Evolutionary conservation across 2,797 vertebrate species (phyloP), one percentile per base, ranked within the genome.

Genomic region (Epinephelus awoara): DNA sequence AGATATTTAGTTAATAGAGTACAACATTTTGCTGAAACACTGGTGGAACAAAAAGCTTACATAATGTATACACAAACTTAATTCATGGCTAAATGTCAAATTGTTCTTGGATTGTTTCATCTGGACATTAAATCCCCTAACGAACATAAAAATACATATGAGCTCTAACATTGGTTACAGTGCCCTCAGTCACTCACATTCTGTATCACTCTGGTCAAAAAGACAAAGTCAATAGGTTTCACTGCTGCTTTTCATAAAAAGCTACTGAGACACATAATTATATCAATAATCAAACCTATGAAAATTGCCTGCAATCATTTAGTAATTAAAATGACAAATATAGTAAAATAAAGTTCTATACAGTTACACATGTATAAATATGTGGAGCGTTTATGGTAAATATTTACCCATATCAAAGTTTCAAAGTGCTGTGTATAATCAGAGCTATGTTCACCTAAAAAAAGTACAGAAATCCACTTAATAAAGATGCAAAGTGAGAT

Each of bases 221-320:
- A 56, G 19, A 73, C 40, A 67, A 80, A 52, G 44, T 51, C 3
- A n/a, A 62, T 1, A 49, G 1, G 2, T 54, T 49, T 69, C 44
- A 63, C 51, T 50, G 71, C 63, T 77, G 66, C 49, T 62, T 84
- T 85, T 42, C 0, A 46, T 63, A 67, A 81, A 84, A 82, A 72
- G 55, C 72, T 73, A 77, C 55, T 11, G 18, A 81, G 71, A 91
- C 82, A 69, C 46, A 67, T 61, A 85, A 72, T 82, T 72, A 67
- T 77, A 80, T 69, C 49, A 85, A 75, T 65, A 86, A 82, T 87
- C 75, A 88, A 88, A 82, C 66, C 13, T 83, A 72, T 82, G 72
- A 82, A 71, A 90, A 91, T 90, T 89, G 88, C 82, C 88, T 88
- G 89, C 87, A 91, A 89, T 90, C 70, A 79, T 88, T 90, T 64